A percentile compares a stretch with the other conserved stretches of the same genome.
Evolutionary conservation across 2,797 vertebrate genomes (phyloP).

Genomic region (Smutsia temminckii): DNA sequence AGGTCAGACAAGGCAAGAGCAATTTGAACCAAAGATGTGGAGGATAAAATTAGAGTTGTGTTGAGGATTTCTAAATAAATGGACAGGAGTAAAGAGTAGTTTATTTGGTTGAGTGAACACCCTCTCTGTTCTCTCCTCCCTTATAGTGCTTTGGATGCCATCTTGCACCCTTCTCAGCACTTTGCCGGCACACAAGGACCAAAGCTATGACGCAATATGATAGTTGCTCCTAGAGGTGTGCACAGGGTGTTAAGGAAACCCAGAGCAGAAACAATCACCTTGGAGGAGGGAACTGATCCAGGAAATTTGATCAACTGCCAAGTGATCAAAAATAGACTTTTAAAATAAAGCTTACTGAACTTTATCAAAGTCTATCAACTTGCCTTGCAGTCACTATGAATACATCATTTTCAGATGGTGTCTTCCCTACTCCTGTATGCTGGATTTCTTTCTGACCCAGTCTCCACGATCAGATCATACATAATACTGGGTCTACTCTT

Average conservation of each 20-base stretch:
- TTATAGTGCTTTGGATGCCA: no score
- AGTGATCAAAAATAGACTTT: background rate
- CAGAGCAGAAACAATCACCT: background rate
- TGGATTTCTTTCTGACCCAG: background rate
- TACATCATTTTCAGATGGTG: background rate
- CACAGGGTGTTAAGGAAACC: background rate
- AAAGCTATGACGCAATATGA: background rate
- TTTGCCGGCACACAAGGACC: background rate
- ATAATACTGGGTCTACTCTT: background rate
- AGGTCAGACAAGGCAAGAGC: background rate
- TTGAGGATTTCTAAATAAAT: background rate
- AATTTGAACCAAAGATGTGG: background rate
- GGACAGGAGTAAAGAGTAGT: background rate
- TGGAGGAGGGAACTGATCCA: background rate
- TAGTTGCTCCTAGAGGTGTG: background rate
- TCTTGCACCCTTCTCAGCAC: background rate
- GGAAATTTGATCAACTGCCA: background rate
- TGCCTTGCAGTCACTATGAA: background rate
- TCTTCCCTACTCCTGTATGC: background rate
- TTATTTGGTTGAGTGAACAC: background rate
- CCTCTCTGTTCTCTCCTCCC: background rate
- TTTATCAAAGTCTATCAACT: background rate
- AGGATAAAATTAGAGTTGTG: background rate
- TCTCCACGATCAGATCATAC: background rate
- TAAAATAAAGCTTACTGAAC: background rate